Percentiles rank a stretch among this genome's conserved stretches.
These are phyloP conservation scores for Chelon labrosus DNA, from an alignment of 2,797 vertebrate genomes.

Conservation along the genomic window DNA sequence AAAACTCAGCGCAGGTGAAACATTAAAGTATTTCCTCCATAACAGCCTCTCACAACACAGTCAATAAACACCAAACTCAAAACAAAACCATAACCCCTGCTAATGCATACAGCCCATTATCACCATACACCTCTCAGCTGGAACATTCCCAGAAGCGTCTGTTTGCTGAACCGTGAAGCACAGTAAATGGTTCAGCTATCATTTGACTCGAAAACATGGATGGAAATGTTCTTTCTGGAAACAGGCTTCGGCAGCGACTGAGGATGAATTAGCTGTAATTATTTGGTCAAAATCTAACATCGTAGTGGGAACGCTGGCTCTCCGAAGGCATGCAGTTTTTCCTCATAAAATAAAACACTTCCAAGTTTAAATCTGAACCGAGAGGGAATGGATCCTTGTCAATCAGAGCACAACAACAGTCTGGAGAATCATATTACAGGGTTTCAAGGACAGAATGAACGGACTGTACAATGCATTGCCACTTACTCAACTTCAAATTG, in stretches of 20 bases:
- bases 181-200: slow-evolving; percentile 35
- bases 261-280: slow-evolving; percentile 44
- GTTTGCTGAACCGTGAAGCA: slow-evolving; percentile 44
- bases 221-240: slow-evolving; percentile 35
- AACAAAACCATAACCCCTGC: slow-evolving; percentile 55
- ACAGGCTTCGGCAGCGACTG: slow-evolving; percentile 8
- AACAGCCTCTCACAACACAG: slow-evolving; percentile 39
- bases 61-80: slow-evolving; percentile 40
- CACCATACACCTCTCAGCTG: slow-evolving; percentile 44
- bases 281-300: slow-evolving; percentile 48
- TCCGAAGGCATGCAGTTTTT: slow-evolving; percentile 27
- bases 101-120: slow-evolving; percentile 63
- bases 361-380: neutral
- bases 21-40: slow-evolving; percentile 39
- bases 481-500: slow-evolving; percentile 59
- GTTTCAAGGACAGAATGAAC: slow-evolving; percentile 29
- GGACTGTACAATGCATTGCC: slow-evolving; percentile 5
- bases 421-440: slow-evolving; percentile 30
- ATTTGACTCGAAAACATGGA: slow-evolving; percentile 22
- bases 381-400: neutral
- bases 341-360: slow-evolving; percentile 1
- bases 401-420: slow-evolving; percentile 15
- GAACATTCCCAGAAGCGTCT: slow-evolving; percentile 32
- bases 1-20: slow-evolving; percentile 50
- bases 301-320: slow-evolving; percentile 32